Base-by-base conservation (phyloP, 2,888 invertebrate genomes). In the Andricus quercusramuli region DNA sequence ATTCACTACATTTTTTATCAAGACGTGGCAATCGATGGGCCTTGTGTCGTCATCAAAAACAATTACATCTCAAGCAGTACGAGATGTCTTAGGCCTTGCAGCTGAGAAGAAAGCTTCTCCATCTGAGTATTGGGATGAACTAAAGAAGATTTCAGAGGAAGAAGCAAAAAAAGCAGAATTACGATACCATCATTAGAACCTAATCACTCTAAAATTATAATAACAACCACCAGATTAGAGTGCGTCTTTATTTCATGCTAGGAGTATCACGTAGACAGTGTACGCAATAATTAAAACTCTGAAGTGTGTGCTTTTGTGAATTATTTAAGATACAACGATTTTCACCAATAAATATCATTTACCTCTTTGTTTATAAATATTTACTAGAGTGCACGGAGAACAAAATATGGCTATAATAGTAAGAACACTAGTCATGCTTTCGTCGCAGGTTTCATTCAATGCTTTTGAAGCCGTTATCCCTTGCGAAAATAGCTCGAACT, bases 21-120 rank as follows among this genome's bases (percentile, higher is more conserved):
- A 96, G 66, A 94, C 96, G 1, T 96, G 95, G 91, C 95, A 95
- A 0, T 95, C 96, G 0, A 90, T 97, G 11, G 96, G 96, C 1
- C 91, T 95, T 79, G 95, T 96, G 2, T 93, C 93, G 0, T 93
- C 95, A 47, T 91, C 97, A 76, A 94, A 94, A 78, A 96, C 96
- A 0, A 93, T 96, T 0, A 95, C 95, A 70, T 94, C 95, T 1
- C 92, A 93, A 0, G 94, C 95, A 0, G 94, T 97, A 0, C 95
- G 96, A 78, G 93, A 93, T 29, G 96, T 96, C 0, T 91, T 97
- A 47, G 93, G 93, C 68, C 93, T 95, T 0, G 94, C 90, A 2
- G 87, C 82, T 2, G 83, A 86, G 0, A 90, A 91, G 2, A 90
- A 91, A 3, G 76, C 82, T 29, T 87, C 91, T 0, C 64, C 92